Evolutionary conservation across 2,888 invertebrate genomes (phyloP), one percentile per base, ranked within the genome.

Genomic region (Tuberolachnus salignus): DNA sequence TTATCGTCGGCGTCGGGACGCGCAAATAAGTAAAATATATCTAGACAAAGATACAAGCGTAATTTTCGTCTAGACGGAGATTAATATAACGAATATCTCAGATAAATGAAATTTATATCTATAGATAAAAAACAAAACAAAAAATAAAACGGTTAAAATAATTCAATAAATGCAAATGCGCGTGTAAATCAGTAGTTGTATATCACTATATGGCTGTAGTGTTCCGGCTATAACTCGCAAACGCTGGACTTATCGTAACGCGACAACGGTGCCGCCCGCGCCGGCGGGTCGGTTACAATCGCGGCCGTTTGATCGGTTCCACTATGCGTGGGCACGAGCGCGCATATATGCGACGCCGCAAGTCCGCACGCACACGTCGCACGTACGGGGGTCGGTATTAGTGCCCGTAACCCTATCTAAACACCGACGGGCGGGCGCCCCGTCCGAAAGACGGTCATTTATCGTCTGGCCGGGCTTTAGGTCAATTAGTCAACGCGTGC

Each of bases 401-500:
- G 61, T 53, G 63, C 55, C 49, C 74, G 59, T 51, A 26, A 55
- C 59, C 71, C 59, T 71, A 46, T 71, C 72, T 71, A 57, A 71
- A 71, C 71, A 9, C 46, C 19, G 23, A 6, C 34, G 34, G 6
- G 34, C 3, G 34, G 34, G 34, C 34, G 34, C n/a, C n/a, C 16
- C 16, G 21, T 57, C 66, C 57, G 34, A 75, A 73, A 67, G 66
- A 75, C 19, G 75, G 75, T 59, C 75, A 59, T 75, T 75, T 75
- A 67, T 75, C 75, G 66, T 66, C 46, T 13, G 23, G 13, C 23
- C 57, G 55, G 51, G 51, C 63, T 63, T 44, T n/a, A 14, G 75
- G 75, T 78, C 75, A 78, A 78, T 78, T 78, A 78, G 67, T 78
- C 75, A 59, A 67, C 67, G 59, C 75, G 75, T 78, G 75, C 75